These are phyloP conservation scores for Pogoniulus pusillus DNA, from an alignment of 2,797 vertebrate species.

Conservation along the genomic window DNA sequence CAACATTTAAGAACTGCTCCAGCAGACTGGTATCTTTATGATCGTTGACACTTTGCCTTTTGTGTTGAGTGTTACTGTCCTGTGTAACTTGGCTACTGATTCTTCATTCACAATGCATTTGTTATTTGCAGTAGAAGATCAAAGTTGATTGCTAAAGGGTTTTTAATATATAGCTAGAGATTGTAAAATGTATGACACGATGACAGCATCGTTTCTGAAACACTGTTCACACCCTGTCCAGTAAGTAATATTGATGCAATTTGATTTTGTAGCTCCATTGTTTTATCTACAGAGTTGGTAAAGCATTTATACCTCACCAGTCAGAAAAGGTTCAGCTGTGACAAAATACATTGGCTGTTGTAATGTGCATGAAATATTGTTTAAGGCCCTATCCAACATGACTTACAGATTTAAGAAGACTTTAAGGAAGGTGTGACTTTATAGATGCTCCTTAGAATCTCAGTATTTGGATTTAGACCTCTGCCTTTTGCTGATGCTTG, in stretches of 20 bases:
- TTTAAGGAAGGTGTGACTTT: neutral
- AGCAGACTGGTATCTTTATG: neutral
- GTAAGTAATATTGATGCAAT: neutral
- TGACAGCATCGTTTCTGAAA: neutral
- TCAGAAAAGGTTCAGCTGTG: neutral
- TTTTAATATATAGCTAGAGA: neutral
- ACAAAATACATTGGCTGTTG: neutral
- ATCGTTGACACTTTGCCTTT: neutral
- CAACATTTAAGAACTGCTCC: neutral
- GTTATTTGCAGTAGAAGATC: neutral
- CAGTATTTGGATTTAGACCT: neutral
- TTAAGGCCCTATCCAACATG: neutral
- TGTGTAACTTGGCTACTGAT: neutral
- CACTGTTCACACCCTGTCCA: neutral
- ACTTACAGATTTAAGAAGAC: neutral
- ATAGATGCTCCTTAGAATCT: neutral
- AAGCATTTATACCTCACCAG: neutral
- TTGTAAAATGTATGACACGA: neutral
- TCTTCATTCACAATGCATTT: neutral
- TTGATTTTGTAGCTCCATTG: neutral
- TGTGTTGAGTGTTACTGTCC: fast-evolving
- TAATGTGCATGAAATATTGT: neutral
- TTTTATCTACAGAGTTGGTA: neutral
- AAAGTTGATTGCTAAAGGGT: neutral
- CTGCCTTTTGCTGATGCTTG: neutral